Conservation (phyloP, 2,888 invertebrate genomes). For the Mechanitis messenoides region DNA sequence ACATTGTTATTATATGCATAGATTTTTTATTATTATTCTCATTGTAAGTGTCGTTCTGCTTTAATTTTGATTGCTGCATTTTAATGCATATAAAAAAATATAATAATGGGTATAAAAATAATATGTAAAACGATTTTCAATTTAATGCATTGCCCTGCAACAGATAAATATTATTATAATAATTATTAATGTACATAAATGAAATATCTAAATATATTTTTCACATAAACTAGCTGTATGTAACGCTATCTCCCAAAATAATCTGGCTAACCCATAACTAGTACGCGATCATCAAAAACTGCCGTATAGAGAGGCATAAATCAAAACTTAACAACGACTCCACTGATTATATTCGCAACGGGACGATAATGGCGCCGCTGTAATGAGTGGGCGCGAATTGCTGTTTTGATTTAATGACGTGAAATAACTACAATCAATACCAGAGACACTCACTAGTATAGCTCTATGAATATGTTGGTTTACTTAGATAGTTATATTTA, state of each 20-base stretch:
- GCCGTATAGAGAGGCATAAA: constrained; percentile 54
- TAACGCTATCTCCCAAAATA: constrained; percentile 32
- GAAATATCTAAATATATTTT: background rate
- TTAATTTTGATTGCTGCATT: no score
- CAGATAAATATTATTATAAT: background rate
- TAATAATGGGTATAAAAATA: no score
- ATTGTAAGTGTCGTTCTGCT: no score
- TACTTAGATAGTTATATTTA: no score
- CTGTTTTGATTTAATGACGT: constrained; percentile 69
- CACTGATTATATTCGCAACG: constrained; percentile 58
- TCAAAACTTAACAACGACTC: constrained; percentile 56
- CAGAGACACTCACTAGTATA: constrained; percentile 31
- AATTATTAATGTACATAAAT: background rate
- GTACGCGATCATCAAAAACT: constrained; percentile 61
- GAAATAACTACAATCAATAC: constrained; percentile 68
- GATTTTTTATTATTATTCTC: no score
- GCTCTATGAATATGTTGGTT: no score
- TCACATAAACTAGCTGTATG: background rate
- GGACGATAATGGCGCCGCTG: constrained; percentile 45
- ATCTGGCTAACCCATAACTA: constrained; percentile 51
- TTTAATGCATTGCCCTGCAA: no score
- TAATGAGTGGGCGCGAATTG: constrained; percentile 61
- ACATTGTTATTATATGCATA: no score
- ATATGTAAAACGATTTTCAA: no score
- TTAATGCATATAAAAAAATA: no score